These are phyloP conservation scores for Trachops cirrhosus DNA, from an alignment of 2,797 vertebrate species.

Conservation along the genomic window DNA sequence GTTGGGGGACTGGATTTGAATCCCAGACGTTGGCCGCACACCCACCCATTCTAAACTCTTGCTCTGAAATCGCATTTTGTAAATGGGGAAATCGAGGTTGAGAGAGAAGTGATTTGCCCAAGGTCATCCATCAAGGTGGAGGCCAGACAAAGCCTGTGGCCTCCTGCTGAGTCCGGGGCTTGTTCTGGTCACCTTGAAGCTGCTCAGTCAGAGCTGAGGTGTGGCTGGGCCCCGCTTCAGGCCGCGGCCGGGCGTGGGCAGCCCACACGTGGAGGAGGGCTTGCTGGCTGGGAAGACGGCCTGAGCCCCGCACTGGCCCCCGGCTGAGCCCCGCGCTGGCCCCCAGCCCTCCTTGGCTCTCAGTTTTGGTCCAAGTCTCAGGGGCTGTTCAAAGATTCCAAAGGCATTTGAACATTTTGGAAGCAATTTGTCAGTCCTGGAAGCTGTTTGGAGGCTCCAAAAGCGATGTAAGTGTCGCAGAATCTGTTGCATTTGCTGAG, in stretches of 20 bases:
- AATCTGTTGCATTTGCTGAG: background rate
- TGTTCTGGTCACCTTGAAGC: background rate
- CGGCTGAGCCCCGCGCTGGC: background rate
- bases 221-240: background rate
- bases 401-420: conserved; percentile 62
- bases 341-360: conserved; percentile 22
- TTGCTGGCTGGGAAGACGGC: background rate
- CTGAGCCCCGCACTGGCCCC: background rate
- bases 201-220: background rate
- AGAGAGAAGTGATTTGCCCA: background rate
- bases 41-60: background rate
- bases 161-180: background rate
- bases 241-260: background rate
- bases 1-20: background rate
- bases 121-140: background rate
- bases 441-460: conserved; percentile 35
- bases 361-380: conserved; percentile 28
- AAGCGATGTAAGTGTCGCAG: conserved; percentile 45
- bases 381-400: conserved; percentile 62
- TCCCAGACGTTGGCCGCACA: background rate
- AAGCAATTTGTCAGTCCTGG: conserved; percentile 63
- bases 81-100: background rate
- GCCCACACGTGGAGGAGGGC: background rate
- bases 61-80: background rate
- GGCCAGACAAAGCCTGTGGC: background rate